Evolutionary conservation across 2,113 vertebrate genomes (phyloP), one percentile per base, ranked within the genome.

Genomic region (Leiothrix lutea): DNA sequence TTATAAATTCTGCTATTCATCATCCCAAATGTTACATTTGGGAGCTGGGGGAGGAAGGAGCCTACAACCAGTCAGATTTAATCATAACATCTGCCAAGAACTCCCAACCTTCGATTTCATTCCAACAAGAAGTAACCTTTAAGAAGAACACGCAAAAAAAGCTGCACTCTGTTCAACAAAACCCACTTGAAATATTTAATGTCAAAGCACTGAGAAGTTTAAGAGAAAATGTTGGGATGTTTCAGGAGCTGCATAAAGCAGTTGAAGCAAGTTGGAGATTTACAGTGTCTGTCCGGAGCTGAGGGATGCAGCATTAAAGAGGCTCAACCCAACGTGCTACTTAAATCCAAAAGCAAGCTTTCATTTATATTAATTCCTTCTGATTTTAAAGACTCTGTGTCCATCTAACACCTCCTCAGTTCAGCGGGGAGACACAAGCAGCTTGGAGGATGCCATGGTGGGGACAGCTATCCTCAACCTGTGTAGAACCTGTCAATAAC

Each of bases 51-150:
- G 90, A 65, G 70, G 88, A 95, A 93, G 8, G 67, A 95, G 87
- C 94, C 89, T 90, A 97, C 92, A 58, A n/a, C 65, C 70, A 97
- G 82, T 94, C 93, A 94, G 87, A 97, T 91, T 97, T 95, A 94
- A 96, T 92, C 88, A 94, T 74, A 95, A 94, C 94, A 96, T 96
- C 95, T 95, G 91, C 67, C 93, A 93, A 94, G 56, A 96, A 81
- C 89, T 90, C 82, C 64, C 94, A 94, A 90, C 91, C 94, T 96
- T 91, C 38, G 8, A 95, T 96, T 96, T 93, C 71, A 29, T 92
- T 91, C 91, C 92, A 94, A 60, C 62, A 56, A 95, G 66, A 78
- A 94, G 77, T 92, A 88, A 95, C 54, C 96, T 97, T 92, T 94
- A 95, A 96, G 82, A 61, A 95, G 74, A 97, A 89, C 91, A 90